Evolutionary conservation across 2,888 invertebrate species (phyloP).

Genomic region (Pyralis farinalis): DNA sequence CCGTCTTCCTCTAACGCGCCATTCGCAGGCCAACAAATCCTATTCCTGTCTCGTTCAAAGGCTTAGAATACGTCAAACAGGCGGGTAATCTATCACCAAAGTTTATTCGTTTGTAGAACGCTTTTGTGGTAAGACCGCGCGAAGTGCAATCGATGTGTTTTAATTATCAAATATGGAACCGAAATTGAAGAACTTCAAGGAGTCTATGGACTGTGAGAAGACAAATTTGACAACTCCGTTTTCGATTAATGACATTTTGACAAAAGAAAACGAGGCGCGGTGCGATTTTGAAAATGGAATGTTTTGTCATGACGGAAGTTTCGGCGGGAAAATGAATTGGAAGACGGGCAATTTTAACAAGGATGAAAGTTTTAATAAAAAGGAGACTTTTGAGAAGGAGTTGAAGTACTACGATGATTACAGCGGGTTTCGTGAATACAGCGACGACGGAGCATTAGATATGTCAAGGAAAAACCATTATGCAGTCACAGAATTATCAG

Average conservation of each 20-base stretch:
- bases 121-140: constrained; percentile 71
- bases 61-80: constrained; percentile 67
- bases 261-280: constrained; percentile 74
- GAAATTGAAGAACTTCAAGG: constrained; percentile 61
- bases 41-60: constrained; percentile 57
- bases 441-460: constrained; percentile 68
- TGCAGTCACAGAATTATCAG: constrained; percentile 70
- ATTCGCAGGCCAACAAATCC: constrained; percentile 6
- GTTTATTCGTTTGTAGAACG: constrained; percentile 78
- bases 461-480: constrained; percentile 74
- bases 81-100: constrained; percentile 75
- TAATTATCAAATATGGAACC: constrained; percentile 60
- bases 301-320: constrained; percentile 48
- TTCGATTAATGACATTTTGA: constrained; percentile 87
- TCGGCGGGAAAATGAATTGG: constrained; percentile 62
- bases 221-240: constrained; percentile 82
- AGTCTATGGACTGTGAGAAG: constrained; percentile 64
- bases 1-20: constrained; percentile 40
- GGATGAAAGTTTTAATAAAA: constrained; percentile 48
- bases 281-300: constrained; percentile 67
- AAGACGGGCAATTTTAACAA: constrained; percentile 42
- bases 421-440: constrained; percentile 55
- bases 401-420: constrained; percentile 69
- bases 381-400: constrained; percentile 59
- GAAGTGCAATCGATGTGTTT: constrained; percentile 50